Conservation (phyloP, 2,113 vertebrate genomes). For the Laticauda colubrina region DNA sequence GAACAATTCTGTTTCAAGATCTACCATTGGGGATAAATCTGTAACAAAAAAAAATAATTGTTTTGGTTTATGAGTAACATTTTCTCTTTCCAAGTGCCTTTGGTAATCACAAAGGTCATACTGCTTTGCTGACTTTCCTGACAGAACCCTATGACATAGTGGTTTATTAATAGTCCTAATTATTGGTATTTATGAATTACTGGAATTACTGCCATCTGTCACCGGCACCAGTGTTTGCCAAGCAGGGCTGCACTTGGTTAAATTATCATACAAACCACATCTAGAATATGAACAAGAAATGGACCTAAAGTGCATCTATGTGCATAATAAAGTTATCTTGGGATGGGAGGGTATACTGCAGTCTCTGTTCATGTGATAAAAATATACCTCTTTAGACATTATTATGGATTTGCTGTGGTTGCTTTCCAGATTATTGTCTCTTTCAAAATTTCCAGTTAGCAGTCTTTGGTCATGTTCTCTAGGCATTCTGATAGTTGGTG, state of each 20-base stretch:
- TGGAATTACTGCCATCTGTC: conserved; percentile 16
- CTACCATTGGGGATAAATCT: neutral
- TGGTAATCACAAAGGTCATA: neutral
- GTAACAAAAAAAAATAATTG: neutral
- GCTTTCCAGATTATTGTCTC: neutral
- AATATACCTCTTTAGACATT: neutral
- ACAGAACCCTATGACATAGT: neutral
- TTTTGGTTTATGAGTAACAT: neutral
- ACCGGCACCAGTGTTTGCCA: neutral
- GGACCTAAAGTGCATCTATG: neutral
- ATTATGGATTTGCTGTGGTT: neutral
- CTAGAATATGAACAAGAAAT: neutral
- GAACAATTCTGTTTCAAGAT: neutral
- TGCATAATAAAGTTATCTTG: neutral
- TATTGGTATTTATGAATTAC: conserved; percentile 2
- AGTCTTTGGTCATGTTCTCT: neutral
- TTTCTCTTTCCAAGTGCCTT: neutral
- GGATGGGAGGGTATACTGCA: neutral
- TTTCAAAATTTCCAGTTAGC: neutral
- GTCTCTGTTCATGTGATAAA: conserved; percentile 1
- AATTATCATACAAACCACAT: conserved; percentile 5
- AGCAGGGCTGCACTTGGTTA: neutral
- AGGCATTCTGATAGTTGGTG: neutral
- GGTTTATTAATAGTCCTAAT: conserved; percentile 19
- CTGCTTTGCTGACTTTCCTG: neutral